phyloP scores from a whole-genome alignment of 2,888 invertebrate genomes.

The Cosmia trapezina region DNA sequence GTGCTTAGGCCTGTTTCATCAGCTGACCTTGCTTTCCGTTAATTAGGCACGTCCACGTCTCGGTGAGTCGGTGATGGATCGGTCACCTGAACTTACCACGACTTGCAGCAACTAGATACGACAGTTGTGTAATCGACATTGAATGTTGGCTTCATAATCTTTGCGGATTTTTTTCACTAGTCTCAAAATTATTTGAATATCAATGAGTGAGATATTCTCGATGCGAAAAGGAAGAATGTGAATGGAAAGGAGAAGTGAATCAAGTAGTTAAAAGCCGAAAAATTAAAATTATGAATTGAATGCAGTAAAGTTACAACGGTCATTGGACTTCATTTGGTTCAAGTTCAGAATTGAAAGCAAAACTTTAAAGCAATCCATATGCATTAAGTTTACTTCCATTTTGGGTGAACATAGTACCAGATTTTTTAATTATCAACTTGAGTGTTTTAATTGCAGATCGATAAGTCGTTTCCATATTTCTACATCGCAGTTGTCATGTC shows the following conservation, averaged over 20 bases:
- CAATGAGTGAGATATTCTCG: background rate
- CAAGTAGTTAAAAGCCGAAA: too few species aligned
- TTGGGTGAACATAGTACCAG: conserved; percentile 6
- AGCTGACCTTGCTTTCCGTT: conserved; percentile 87
- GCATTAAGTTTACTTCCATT: conserved; percentile 9
- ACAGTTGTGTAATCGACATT: conserved; percentile 50
- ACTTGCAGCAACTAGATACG: conserved; percentile 67
- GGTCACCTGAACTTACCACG: conserved; percentile 81
- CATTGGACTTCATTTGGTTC: conserved; percentile 26
- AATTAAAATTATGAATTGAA: background rate
- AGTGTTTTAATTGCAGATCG: conserved; percentile 26
- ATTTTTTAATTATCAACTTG: conserved; percentile 16
- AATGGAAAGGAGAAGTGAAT: background rate
- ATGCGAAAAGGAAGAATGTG: conserved; percentile 1
- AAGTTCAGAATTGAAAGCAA: conserved; percentile 42
- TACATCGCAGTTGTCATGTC: conserved; percentile 73
- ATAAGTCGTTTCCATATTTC: conserved; percentile 60
- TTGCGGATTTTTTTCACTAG: conserved; percentile 7
- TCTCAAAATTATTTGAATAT: background rate
- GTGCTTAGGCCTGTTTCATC: conserved; percentile 83
- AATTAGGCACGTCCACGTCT: conserved; percentile 86
- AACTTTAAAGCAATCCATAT: conserved; percentile 11
- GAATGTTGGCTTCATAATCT: conserved; percentile 20
- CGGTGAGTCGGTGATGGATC: conserved; percentile 87
- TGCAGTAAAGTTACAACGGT: conserved; percentile 1